Evolutionary conservation across 2,113 vertebrate genomes (phyloP).

Genomic region (Callipepla californica): DNA sequence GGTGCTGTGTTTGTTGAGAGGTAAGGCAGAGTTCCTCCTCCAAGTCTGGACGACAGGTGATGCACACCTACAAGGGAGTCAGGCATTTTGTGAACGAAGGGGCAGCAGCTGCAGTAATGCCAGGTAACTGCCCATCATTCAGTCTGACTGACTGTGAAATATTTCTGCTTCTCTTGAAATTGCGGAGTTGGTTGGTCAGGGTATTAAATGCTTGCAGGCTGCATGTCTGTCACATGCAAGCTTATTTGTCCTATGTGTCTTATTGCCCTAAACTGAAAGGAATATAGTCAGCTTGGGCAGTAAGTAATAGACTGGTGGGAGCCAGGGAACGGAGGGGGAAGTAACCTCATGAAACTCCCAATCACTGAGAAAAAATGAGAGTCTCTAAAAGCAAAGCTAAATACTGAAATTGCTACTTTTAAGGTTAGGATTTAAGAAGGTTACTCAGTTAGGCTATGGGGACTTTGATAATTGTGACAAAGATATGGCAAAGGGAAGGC

Average conservation of each 20-base stretch:
- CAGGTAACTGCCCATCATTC: not conserved
- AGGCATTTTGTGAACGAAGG: not conserved
- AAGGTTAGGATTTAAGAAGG: not conserved
- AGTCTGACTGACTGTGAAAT: not conserved
- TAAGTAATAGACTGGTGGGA: not conserved
- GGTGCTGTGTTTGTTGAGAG: not conserved
- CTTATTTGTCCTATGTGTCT: not conserved
- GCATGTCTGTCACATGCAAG: not conserved
- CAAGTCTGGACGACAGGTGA: not conserved
- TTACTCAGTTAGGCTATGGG: not conserved
- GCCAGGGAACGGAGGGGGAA: rapidly evolving
- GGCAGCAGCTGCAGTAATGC: not conserved
- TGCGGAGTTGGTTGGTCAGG: constrained; percentile 19
- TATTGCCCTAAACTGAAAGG: not conserved
- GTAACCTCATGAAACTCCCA: not conserved
- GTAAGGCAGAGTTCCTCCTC: not conserved
- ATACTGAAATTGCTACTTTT: not conserved
- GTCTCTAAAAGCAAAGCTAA: not conserved
- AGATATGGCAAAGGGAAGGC: not conserved
- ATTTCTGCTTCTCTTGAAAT: constrained; percentile 18
- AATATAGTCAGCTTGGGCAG: not conserved
- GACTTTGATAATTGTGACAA: not conserved
- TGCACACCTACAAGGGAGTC: not conserved
- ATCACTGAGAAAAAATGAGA: not conserved
- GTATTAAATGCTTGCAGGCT: not conserved